These are phyloP conservation scores for Chalcis sispes DNA, from an alignment of 2,888 invertebrate species.

Conservation along the genomic window DNA sequence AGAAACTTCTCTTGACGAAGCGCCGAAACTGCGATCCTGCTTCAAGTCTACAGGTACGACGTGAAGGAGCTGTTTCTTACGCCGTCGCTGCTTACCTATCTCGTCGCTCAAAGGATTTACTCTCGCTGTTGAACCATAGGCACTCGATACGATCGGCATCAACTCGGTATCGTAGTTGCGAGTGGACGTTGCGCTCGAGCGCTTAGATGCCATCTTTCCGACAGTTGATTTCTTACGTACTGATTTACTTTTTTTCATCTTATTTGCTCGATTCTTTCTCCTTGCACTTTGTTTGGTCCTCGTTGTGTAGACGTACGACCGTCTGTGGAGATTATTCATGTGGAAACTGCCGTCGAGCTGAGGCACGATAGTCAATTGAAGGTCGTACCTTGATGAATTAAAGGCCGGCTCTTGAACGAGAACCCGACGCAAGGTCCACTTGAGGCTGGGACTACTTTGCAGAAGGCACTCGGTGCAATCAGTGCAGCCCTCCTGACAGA, in stretches of 20 bases:
- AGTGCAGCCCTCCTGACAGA: slow-evolving; percentile 66
- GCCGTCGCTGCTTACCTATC: too few species aligned
- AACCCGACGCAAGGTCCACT: not conserved
- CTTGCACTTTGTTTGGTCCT: not conserved
- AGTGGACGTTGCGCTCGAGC: too few species aligned
- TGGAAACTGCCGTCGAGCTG: slow-evolving; percentile 61
- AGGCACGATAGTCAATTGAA: slow-evolving; percentile 67
- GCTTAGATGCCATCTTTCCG: too few species aligned
- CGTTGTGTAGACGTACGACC: slow-evolving; percentile 61
- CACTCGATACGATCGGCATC: too few species aligned
- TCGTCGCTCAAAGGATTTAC: not conserved
- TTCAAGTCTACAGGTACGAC: too few species aligned
- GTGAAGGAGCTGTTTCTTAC: not conserved
- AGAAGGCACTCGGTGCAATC: slow-evolving; percentile 63
- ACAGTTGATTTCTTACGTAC: too few species aligned
- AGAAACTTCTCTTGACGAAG: too few species aligned
- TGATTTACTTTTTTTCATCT: not conserved
- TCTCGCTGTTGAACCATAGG: not conserved
- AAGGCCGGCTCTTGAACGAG: not conserved
- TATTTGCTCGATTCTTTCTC: not conserved
- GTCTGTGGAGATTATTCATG: slow-evolving; percentile 58
- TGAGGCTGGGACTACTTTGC: slow-evolving; percentile 2
- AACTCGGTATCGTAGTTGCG: too few species aligned
- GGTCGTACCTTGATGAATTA: slow-evolving; percentile 57
- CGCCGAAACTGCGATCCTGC: too few species aligned